Conservation (phyloP, 2,113 vertebrate genomes). For the Melanostigma gelatinosum region DNA sequence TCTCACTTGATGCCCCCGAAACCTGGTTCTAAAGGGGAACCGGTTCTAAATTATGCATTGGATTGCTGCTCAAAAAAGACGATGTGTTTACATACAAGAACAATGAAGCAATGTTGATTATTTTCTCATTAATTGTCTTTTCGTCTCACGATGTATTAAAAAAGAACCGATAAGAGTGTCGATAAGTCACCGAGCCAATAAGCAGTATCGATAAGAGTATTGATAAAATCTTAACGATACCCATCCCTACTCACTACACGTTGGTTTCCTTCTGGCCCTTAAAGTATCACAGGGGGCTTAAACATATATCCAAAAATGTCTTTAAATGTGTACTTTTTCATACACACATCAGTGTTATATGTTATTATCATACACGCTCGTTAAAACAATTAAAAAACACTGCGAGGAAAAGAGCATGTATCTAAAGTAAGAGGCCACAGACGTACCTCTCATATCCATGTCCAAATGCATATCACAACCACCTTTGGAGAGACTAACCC, state of each 20-base stretch:
- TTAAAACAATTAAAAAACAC: neutral
- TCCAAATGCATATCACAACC: slow-evolving; percentile 40
- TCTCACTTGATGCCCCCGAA: too few species aligned
- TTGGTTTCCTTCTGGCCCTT: slow-evolving; percentile 5
- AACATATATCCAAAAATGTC: neutral
- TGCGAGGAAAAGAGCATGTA: slow-evolving; percentile 5
- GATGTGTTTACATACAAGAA: neutral
- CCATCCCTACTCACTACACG: neutral
- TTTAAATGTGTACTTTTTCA: neutral
- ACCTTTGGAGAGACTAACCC: slow-evolving; percentile 42
- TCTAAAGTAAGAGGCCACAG: slow-evolving; percentile 8
- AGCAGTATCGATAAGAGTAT: neutral
- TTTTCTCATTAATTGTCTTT: neutral
- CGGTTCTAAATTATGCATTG: too few species aligned
- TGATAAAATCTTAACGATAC: neutral
- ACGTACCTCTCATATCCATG: slow-evolving; percentile 31
- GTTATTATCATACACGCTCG: neutral
- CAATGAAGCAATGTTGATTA: neutral
- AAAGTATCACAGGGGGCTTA: neutral
- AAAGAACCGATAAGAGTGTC: neutral
- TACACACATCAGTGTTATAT: neutral
- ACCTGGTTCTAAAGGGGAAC: too few species aligned
- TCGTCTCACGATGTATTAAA: too few species aligned
- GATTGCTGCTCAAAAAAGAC: neutral
- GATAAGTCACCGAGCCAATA: neutral